These are phyloP conservation scores for Umimayanthus chanpuru DNA, from an alignment of 92 coral and sea anemone genomes.

Conservation along the genomic window DNA sequence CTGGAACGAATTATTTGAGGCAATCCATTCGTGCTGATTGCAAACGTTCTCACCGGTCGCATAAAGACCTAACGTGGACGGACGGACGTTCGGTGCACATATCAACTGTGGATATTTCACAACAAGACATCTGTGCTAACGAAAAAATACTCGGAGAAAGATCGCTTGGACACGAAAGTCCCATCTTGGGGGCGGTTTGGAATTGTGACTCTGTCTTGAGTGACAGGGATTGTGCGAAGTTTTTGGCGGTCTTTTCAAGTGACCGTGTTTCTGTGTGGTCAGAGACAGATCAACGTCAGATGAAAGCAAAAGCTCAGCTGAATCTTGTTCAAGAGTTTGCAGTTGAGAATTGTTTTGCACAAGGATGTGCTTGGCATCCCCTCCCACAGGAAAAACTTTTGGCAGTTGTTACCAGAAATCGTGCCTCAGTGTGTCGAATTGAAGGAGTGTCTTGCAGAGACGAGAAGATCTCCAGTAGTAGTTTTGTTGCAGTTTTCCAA, in stretches of 20 bases:
- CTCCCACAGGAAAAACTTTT: conserved; percentile 8
- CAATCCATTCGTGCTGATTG: not conserved
- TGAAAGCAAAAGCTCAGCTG: not conserved
- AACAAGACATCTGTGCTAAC: not conserved
- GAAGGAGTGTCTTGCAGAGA: not conserved
- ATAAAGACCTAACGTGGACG: conserved; percentile 19
- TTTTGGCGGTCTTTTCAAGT: conserved; percentile 31
- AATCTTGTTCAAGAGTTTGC: conserved; percentile 18
- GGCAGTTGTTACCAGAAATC: conserved; percentile 24
- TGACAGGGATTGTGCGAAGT: not conserved
- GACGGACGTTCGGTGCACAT: not conserved
- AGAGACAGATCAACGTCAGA: not conserved
- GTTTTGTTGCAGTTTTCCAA: conserved; percentile 13
- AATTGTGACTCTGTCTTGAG: not conserved
- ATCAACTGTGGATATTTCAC: conserved; percentile 12
- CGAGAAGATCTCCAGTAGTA: not conserved
- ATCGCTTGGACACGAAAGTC: conserved; percentile 30
- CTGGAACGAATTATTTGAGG: conserved; percentile 34
- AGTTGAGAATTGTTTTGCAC: conserved; percentile 15
- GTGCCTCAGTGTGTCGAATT: conserved; percentile 38
- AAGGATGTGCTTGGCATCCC: conserved; percentile 29
- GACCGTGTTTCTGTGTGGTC: conserved; percentile 33
- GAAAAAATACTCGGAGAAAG: not conserved
- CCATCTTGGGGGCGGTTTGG: conserved; percentile 34
- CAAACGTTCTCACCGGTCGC: conserved; percentile 17